Base-by-base conservation (phyloP, 2,797 vertebrate genomes). In the Liparis tanakae region DNA sequence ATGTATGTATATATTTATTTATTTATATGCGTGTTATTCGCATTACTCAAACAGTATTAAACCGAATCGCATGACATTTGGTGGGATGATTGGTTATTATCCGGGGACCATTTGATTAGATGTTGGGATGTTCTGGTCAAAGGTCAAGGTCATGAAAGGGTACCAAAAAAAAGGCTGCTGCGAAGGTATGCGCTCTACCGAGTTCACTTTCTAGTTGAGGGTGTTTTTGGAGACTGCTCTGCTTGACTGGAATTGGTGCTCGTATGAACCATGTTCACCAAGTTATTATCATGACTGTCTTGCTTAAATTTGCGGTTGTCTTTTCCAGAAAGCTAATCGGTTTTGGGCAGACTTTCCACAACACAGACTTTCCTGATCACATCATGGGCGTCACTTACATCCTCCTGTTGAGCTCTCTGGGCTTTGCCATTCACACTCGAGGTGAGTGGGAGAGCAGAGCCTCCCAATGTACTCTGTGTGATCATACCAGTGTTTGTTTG, bases 371-470 rank as follows among this genome's bases (percentile, higher is more conserved):
- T 3, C 7, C 37, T 65, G n/a, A 70, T 65, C 3, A 20, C 5
- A 13, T 15, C 59, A 90, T 91, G 85, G 22, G 0, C 9, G 25
- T 64, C 17, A 6, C 17, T 10, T 51, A 10, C 22, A 5, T 84
- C 18, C 18, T 83, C 0, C 15, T 86, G 0, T 25, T 85, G 55
- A n/a, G 75, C 71, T 18, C n/a, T 61, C 61, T 92, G 7, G 59
- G 46, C 25, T 10, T 89, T 44, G 44, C 10, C 48, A 0, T 65
- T 1, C 39, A 0, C 33, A 74, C 50, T 74, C 63, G 83, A 78
- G 89, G 91, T 91, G 68, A 87, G 86, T 81, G 44, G 7, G 44
- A 18, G 10, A 7, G 7, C 0, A 0, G 22, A 61, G 72, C 15
- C 34, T 51, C 48, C 37, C 33, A 10, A 37, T 54, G 41, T n/a